Base-by-base conservation (phyloP, 1,140 invertebrate species). In the Pseudomyrmex flavicornis region DNA sequence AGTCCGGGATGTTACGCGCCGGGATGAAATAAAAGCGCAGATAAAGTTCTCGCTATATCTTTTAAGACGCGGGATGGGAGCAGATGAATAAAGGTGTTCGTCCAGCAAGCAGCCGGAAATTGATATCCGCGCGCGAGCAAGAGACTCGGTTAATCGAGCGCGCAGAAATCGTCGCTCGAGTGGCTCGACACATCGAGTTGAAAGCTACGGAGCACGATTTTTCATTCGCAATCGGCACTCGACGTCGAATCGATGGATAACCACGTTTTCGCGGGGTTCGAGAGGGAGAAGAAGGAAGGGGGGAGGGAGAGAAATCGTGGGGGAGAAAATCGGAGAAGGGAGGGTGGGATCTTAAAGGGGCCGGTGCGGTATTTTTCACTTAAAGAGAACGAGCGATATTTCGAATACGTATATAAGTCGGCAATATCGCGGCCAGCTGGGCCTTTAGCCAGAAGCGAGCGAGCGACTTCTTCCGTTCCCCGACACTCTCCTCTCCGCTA, bases 381-480 rank as follows among this genome's bases (percentile, higher is more conserved):
- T 89, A 91, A 91, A 89, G 90, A 44, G 82, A 85, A 66, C 70
- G 75, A 85, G 54, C 82, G 84, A 85, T 88, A 90, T 89, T 79
- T 59, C 12, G 74, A 89, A 88, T 89, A 89, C 84, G 84, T 70
- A 17, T 17, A 17, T 17, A 85, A 84, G 56, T 10, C 63, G 63
- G 13, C 12, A 10, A 26, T 82, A 75, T 82, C 85, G 83, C 59
- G 61, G 74, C 26, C 87, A 90, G 85, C 82, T 85, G 88, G 85
- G 87, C 88, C 76, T 83, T 75, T 58, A 35, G 83, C 89, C 89
- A 90, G 87, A 85, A 22, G 4, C 4, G 20, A 62, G 59, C 61
- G 7, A 7, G 22, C 22, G 35, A 63, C 5, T 9, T 7, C 17
- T 50, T 46, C 58, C 52, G n/a, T 44, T 44, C 59, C 15, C 72